Evolutionary conservation across 2,888 invertebrate genomes (phyloP).

Genomic region (Chalcosyrphus nemorum): DNA sequence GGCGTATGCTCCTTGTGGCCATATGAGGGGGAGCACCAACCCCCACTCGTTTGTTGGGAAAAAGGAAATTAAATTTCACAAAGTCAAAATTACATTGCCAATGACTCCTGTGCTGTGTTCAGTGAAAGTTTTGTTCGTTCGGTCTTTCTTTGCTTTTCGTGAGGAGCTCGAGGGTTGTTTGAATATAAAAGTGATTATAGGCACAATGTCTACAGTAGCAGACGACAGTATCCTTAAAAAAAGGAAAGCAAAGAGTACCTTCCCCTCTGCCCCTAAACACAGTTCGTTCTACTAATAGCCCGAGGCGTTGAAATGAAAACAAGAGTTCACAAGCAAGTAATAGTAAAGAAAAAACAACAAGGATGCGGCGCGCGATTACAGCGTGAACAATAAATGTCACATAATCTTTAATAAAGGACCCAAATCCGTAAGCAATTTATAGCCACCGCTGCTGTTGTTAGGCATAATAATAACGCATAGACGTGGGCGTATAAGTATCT

Average conservation of each 20-base stretch:
- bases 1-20: constrained; percentile 68
- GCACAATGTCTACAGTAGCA: constrained; percentile 58
- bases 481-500: background rate
- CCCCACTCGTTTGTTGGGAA: constrained; percentile 22
- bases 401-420: constrained; percentile 80
- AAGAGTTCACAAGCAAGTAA: constrained; percentile 59
- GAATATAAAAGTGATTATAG: constrained; percentile 70
- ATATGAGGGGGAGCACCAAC: background rate
- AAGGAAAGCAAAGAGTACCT: background rate
- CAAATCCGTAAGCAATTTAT: constrained; percentile 72
- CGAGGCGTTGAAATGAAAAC: constrained; percentile 70
- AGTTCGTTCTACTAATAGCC: constrained; percentile 60
- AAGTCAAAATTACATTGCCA: constrained; percentile 77
- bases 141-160: background rate
- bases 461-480: constrained; percentile 23
- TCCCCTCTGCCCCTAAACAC: background rate
- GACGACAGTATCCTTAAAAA: constrained; percentile 34
- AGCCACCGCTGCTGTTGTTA: constrained; percentile 38
- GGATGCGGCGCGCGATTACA: constrained; percentile 77
- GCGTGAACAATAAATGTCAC: constrained; percentile 82
- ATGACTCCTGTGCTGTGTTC: constrained; percentile 73
- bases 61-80: constrained; percentile 80
- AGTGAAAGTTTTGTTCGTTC: constrained; percentile 53
- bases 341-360: constrained; percentile 57
- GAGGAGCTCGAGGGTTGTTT: constrained; percentile 60